These are phyloP conservation scores for Cryptoblepharus egeriae DNA, from an alignment of 2,797 vertebrate genomes.

Conservation along the genomic window DNA sequence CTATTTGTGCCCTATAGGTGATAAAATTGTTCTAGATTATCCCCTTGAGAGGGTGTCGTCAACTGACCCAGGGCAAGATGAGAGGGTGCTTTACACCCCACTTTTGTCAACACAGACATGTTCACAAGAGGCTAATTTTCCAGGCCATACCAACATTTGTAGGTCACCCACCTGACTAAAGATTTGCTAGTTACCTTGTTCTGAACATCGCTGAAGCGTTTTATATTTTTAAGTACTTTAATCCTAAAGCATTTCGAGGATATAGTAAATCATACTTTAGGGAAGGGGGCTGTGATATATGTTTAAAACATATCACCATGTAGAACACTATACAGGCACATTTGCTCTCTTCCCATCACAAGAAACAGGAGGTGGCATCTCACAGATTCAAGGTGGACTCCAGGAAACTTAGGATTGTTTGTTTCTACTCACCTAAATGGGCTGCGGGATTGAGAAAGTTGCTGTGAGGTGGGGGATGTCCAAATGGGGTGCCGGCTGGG, in stretches of 20 bases:
- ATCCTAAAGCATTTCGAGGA: no score
- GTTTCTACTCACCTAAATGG: conserved; percentile 86
- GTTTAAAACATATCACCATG: not conserved
- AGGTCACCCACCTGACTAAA: not conserved
- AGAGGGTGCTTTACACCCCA: not conserved
- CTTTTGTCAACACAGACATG: not conserved
- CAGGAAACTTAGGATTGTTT: no score
- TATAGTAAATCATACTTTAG: not conserved
- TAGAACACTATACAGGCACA: no score
- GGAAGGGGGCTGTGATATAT: no score
- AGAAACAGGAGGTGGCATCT: no score
- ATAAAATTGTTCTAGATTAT: no score
- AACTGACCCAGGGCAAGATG: not conserved
- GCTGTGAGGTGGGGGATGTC: conserved; percentile 89
- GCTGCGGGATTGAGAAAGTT: conserved; percentile 92
- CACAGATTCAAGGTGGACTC: not conserved
- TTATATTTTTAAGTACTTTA: no score
- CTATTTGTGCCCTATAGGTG: no score
- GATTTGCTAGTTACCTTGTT: not conserved
- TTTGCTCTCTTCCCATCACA: no score
- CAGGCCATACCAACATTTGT: not conserved
- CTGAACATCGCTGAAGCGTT: no score
- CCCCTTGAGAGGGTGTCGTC: not conserved
- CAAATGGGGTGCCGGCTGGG: conserved; percentile 88
- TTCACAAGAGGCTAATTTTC: not conserved